phyloP scores from a whole-genome alignment of 2,797 vertebrate species.

The Aldrovandia affinis region DNA sequence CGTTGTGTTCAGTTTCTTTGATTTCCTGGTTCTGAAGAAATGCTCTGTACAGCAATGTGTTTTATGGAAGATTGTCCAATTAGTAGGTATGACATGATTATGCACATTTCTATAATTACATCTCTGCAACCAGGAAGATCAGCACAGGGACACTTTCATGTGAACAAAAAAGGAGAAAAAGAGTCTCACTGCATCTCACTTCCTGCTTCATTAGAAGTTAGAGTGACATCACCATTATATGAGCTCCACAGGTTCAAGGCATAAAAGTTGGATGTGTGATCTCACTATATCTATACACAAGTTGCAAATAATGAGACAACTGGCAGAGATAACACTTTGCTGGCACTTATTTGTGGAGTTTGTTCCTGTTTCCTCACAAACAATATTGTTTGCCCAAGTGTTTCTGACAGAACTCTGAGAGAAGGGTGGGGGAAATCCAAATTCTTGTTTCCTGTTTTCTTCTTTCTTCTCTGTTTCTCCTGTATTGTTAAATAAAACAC shows the following conservation, averaged over 20 bases:
- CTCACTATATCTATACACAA: background rate
- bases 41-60: background rate
- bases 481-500: background rate
- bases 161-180: background rate
- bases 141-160: background rate
- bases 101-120: slow-evolving; percentile 20
- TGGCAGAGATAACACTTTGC: background rate
- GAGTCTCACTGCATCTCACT: background rate
- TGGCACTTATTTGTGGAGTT: background rate
- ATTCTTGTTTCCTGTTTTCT: background rate
- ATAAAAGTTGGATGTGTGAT: slow-evolving; percentile 26
- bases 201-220: slow-evolving; percentile 27
- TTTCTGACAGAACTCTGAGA: background rate
- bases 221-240: slow-evolving; percentile 17
- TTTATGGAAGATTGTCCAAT: slow-evolving; percentile 1
- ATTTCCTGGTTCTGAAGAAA: background rate
- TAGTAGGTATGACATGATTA: slow-evolving; percentile 14
- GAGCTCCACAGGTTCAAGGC: background rate
- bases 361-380: background rate
- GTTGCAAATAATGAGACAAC: slow-evolving; percentile 17
- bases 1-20: background rate
- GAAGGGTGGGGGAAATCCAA: background rate
- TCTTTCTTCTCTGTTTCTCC: background rate
- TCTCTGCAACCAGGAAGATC: background rate
- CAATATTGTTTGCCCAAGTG: background rate